Base-by-base conservation (phyloP, 37 sponge, comb jelly and placozoan genomes). In the Ephydatia muelleri region DNA sequence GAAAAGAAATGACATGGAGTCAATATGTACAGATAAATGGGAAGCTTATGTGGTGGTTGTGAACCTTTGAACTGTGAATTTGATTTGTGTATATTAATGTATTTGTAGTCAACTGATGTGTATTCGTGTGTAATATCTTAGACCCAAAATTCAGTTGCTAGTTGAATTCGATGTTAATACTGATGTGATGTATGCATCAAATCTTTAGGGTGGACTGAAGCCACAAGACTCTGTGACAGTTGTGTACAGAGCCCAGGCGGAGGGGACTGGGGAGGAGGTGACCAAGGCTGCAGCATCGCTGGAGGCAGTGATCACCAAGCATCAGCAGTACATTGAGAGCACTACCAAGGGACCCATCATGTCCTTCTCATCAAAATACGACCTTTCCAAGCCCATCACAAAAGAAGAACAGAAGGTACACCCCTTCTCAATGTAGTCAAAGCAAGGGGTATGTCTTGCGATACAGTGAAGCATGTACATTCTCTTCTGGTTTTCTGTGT, bases 341-440 rank as follows among this genome's bases (percentile, higher is more conserved):
- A 77, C 96, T 19, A 89, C 92, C 71, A 95, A 90, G 68, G 92
- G 90, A 12, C 85, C 91, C 0, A 25, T 95, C 0, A 38, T 43
- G 21, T 30, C 81, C 14, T 76, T 30, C 64, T 33, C 78, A 4
- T 33, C 67, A 26, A 75, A 67, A 21, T 34, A 26, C 70, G 76
- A 80, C 66, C 71, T 75, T 19, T 38, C 38, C 38, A 6, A 49
- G 30, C 34, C 84, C 29, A 67, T 91, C 22, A 85, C 31, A 23
- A 78, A 91, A 29, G 92, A 94, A 4, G 81, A 79, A 65, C 90
- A 88, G 67, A 88, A 89, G 84, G 91, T 94, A n/a, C 32, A 5
- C 12, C 57, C 9, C 19, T 57, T 19, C 57, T 19, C 39, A n/a
- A n/a, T n/a, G n/a, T n/a, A n/a, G n/a, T n/a, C n/a, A n/a, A n/a